phyloP scores from a whole-genome alignment of 2,888 invertebrate genomes.

The Amphipoea lucens region DNA sequence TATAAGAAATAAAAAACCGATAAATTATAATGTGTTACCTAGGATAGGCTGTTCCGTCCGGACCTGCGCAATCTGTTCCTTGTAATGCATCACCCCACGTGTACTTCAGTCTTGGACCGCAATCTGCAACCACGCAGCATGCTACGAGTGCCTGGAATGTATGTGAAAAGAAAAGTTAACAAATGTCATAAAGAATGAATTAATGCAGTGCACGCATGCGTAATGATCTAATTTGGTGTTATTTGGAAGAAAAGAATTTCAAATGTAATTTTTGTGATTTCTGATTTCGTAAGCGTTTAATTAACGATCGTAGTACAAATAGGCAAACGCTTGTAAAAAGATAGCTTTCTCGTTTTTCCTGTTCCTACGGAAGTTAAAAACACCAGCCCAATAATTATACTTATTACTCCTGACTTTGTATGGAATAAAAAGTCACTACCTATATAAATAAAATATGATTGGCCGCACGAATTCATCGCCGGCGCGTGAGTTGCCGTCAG shows the following conservation, averaged over 20 bases:
- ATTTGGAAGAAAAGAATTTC: conserved; percentile 2
- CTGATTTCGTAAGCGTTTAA: background rate
- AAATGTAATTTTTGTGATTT: background rate
- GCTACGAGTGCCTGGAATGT: conserved; percentile 81
- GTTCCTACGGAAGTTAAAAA: background rate
- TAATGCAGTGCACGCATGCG: conserved; percentile 29
- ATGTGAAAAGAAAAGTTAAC: conserved; percentile 51
- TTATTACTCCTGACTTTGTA: conserved; percentile 10
- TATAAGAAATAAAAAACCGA: conserved; percentile 36
- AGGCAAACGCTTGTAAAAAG: background rate
- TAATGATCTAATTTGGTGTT: conserved; percentile 7
- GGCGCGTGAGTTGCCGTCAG: conserved; percentile 77
- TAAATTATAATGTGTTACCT: conserved; percentile 88
- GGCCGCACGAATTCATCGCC: conserved; percentile 74
- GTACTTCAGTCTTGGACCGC: conserved; percentile 93
- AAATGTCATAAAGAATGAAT: conserved; percentile 21
- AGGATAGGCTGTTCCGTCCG: conserved; percentile 95
- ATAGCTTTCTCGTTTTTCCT: background rate
- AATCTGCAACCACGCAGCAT: conserved; percentile 81
- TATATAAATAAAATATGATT: conserved; percentile 61
- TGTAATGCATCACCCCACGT: conserved; percentile 96
- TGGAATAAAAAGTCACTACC: conserved; percentile 41
- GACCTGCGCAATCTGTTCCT: conserved; percentile 95
- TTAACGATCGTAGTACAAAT: background rate
- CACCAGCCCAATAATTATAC: background rate